Percentiles rank a stretch among this genome's conserved stretches.
These are phyloP conservation scores for Chesias legatella DNA, from an alignment of 2,888 invertebrate genomes.

Conservation along the genomic window DNA sequence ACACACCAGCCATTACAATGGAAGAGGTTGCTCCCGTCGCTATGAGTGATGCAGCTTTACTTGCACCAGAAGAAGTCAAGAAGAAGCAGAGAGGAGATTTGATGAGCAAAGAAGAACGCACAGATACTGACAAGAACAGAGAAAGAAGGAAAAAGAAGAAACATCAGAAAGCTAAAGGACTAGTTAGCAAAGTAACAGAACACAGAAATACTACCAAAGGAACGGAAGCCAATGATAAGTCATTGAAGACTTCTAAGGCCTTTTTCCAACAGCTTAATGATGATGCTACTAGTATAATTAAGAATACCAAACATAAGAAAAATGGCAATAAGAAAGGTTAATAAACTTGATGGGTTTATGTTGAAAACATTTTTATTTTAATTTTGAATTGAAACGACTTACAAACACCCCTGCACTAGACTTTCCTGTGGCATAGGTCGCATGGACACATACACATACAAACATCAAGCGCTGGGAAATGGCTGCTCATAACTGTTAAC, in stretches of 20 bases:
- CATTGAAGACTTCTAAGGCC: slow-evolving; percentile 83
- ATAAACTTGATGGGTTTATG: slow-evolving; percentile 34
- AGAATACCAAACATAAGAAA: slow-evolving; percentile 51
- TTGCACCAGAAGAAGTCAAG: slow-evolving; percentile 96
- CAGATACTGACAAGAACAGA: slow-evolving; percentile 92
- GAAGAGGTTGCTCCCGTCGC: slow-evolving; percentile 97
- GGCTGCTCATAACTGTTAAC: too few relatives aligned
- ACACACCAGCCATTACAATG: slow-evolving; percentile 93
- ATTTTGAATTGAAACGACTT: too few relatives aligned
- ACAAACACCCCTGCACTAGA: too few relatives aligned
- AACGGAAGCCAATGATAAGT: slow-evolving; percentile 81
- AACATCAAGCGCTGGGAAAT: too few relatives aligned
- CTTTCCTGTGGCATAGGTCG: too few relatives aligned
- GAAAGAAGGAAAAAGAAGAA: slow-evolving; percentile 93
- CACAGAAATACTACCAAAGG: slow-evolving; percentile 80
- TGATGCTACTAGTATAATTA: slow-evolving; percentile 74
- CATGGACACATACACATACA: too few relatives aligned
- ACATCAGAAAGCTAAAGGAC: slow-evolving; percentile 81
- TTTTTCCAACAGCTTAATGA: slow-evolving; percentile 94
- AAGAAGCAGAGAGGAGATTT: slow-evolving; percentile 79
- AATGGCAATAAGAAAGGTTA: slow-evolving; percentile 59
- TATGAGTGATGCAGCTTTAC: slow-evolving; percentile 89
- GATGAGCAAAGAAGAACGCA: slow-evolving; percentile 88
- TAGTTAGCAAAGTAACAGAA: slow-evolving; percentile 64
- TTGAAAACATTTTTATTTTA: slow-evolving; percentile 14